phyloP scores from a whole-genome alignment of 2,113 vertebrate species.

The Sylvilagus bachmani region DNA sequence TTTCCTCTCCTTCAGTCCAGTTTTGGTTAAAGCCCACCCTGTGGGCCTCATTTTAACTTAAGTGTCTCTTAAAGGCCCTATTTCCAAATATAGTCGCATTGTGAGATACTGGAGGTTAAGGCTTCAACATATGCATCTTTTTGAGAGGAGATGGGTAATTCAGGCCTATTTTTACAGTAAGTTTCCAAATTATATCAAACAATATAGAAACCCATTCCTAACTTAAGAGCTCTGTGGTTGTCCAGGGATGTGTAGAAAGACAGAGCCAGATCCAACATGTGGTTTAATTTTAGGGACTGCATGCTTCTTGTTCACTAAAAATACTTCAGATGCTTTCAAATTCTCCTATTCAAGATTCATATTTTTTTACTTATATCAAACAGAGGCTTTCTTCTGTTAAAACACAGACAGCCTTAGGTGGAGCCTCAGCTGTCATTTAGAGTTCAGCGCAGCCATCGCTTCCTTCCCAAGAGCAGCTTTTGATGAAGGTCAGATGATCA shows the following conservation, averaged over 20 bases:
- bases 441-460: neutral
- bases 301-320: slow-evolving; percentile 38
- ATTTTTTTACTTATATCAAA: slow-evolving; percentile 43
- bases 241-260: neutral
- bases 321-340: slow-evolving; percentile 25
- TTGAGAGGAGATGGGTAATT: neutral
- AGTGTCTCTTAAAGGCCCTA: neutral
- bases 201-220: neutral
- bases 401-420: neutral
- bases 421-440: neutral
- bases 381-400: slow-evolving; percentile 33
- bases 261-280: neutral
- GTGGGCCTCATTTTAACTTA: neutral
- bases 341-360: slow-evolving; percentile 25
- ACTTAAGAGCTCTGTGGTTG: slow-evolving; percentile 2
- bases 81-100: neutral
- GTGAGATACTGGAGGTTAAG: neutral
- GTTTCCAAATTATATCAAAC: slow-evolving; percentile 10
- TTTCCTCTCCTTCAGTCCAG: neutral
- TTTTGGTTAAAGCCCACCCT: neutral
- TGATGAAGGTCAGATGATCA: neutral
- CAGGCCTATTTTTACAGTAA: slow-evolving; percentile 13
- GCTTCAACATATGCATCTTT: neutral
- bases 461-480: slow-evolving; percentile 8
- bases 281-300: slow-evolving; percentile 57